These are phyloP conservation scores for Brotula barbata DNA, from an alignment of 2,797 vertebrate species.

Conservation along the genomic window DNA sequence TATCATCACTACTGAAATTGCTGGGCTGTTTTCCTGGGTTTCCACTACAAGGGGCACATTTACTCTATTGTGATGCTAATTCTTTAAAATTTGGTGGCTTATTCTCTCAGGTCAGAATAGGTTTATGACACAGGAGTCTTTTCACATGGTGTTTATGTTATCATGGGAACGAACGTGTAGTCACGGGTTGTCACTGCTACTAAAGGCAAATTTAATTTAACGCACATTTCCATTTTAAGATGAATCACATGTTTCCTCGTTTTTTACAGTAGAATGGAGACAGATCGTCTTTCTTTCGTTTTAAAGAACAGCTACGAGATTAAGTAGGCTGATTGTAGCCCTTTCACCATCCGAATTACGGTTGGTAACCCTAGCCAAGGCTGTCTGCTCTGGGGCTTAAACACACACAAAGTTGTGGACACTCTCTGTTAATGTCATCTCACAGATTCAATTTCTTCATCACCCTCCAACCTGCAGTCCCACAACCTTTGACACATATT, in stretches of 20 bases:
- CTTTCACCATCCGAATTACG: conserved; percentile 87
- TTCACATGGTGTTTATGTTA: conserved; percentile 68
- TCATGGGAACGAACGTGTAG: conserved; percentile 48
- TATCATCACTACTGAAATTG: conserved; percentile 79
- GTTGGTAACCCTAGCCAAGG: conserved; percentile 86
- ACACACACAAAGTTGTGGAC: conserved; percentile 80
- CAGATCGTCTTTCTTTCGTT: conserved; percentile 84
- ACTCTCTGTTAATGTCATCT: conserved; percentile 90
- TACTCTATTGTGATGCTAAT: conserved; percentile 81
- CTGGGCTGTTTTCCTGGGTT: conserved; percentile 71
- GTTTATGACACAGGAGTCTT: conserved; percentile 65
- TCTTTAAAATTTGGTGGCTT: conserved; percentile 75
- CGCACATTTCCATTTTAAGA: conserved; percentile 79
- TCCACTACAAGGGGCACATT: conserved; percentile 73
- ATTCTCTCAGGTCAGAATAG: conserved; percentile 65
- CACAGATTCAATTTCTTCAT: conserved; percentile 90
- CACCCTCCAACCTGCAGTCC: conserved; percentile 83
- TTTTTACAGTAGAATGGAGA: conserved; percentile 83
- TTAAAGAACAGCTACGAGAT: conserved; percentile 84
- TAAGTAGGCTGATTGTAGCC: conserved; percentile 88
- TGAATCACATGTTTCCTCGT: conserved; percentile 78
- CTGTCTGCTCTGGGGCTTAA: conserved; percentile 84
- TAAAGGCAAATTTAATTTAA: conserved; percentile 78
- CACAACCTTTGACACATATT: conserved; percentile 71
- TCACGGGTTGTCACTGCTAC: conserved; percentile 57